A percentile compares a stretch with the other conserved stretches of the same genome.
These are phyloP conservation scores for Arizona elegans DNA, from an alignment of 2,113 vertebrate genomes.

Conservation along the genomic window DNA sequence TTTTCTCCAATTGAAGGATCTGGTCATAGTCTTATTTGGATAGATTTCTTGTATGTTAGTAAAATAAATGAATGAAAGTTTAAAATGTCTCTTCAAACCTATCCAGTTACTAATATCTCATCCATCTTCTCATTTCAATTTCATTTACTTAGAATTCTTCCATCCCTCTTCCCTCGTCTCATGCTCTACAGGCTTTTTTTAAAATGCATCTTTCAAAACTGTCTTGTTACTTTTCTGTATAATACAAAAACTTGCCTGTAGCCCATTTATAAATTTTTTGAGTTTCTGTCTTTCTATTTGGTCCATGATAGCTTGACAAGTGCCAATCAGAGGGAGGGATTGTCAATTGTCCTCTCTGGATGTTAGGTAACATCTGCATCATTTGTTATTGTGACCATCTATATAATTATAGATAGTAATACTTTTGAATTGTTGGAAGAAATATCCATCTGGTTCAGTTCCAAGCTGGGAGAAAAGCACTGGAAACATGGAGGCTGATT, in stretches of 20 bases:
- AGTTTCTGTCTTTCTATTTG: slow-evolving; percentile 40
- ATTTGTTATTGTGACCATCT: not conserved
- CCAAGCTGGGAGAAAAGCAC: too few relatives aligned
- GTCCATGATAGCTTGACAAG: slow-evolving; percentile 29
- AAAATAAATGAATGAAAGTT: slow-evolving; percentile 40
- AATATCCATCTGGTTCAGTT: too few relatives aligned
- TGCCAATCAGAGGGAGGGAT: not conserved
- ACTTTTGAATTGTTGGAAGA: too few relatives aligned
- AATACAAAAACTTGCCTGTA: slow-evolving; percentile 47
- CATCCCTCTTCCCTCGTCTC: slow-evolving; percentile 6
- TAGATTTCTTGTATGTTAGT: slow-evolving; percentile 36
- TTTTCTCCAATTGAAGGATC: slow-evolving; percentile 43
- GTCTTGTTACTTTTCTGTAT: slow-evolving; percentile 57
- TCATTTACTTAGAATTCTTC: slow-evolving; percentile 42
- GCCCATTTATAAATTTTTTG: slow-evolving; percentile 45
- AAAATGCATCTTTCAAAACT: slow-evolving; percentile 46
- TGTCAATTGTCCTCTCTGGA: not conserved
- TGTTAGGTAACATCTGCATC: not conserved
- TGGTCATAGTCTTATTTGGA: slow-evolving; percentile 54
- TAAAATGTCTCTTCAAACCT: slow-evolving; percentile 31
- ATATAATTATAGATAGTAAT: too few relatives aligned
- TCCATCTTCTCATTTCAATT: slow-evolving; percentile 54
- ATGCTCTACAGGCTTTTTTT: slow-evolving; percentile 40
- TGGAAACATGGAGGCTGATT: too few relatives aligned
- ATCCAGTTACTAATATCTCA: not conserved